Evolutionary conservation across 2,888 invertebrate species (phyloP), one percentile per base, ranked within the genome.

Genomic region (Melinaea menophilus): DNA sequence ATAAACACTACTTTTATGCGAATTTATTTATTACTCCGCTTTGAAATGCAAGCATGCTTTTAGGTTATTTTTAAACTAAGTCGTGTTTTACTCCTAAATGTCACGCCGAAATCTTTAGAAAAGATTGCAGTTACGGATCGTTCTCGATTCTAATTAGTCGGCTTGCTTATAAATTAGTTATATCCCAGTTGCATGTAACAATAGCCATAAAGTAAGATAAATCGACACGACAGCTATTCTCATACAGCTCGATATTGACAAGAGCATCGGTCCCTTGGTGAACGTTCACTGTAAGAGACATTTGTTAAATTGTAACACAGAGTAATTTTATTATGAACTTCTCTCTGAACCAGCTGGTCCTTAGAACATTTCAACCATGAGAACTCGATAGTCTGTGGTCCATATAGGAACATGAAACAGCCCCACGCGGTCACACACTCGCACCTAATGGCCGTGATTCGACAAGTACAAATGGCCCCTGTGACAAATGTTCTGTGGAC

Each of bases 391-490:
- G 70, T 72, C 83, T 85, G 81, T 83, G 83, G 72, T 75, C 51
- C 61, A 70, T 74, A 69, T 88, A 75, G 75, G 85, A 75, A 84
- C 85, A 77, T 70, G 79, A 76, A 77, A 79, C 82, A 82, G 84
- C 84, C 87, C 86, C 85, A 79, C 82, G 85, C 86, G 90, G 90
- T 90, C 88, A 87, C 88, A 88, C 89, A 88, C 89, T 88, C 88
- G 80, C 83, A 79, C 88, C 88, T 90, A 90, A 91, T 90, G 91
- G 90, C 86, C 84, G 89, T 89, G 91, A 91, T 91, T 91, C 91
- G 91, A 91, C 91, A 91, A 90, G 90, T 91, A 91, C 90, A 91
- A 91, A 91, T 91, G 91, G 90, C 86, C 79, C 75, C 81, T 75
- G 87, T 91, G 91, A 91, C 91, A 91, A 91, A 91, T 91, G 88